Evolutionary conservation across 2,113 vertebrate genomes (phyloP).

Genomic region (Eclectus roratus): DNA sequence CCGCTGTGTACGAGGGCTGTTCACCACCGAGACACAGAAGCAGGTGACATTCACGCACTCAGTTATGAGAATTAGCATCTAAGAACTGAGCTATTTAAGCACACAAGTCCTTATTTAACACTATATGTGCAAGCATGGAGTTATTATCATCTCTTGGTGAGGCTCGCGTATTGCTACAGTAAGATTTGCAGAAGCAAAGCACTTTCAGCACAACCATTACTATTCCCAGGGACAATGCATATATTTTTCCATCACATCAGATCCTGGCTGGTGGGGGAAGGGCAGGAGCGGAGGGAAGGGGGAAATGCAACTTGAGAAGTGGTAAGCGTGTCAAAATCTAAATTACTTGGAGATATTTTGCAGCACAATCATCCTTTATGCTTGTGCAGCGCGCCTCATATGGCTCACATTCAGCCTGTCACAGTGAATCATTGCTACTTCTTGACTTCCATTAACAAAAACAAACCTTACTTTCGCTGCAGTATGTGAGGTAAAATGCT

Average conservation of each 20-base stretch:
- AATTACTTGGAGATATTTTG: constrained; percentile 37
- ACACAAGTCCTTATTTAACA: background rate
- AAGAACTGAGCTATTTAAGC: background rate
- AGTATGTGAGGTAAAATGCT: constrained; percentile 4
- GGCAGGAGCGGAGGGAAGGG: background rate
- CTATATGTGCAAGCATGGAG: fast-evolving
- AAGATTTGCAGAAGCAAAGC: background rate
- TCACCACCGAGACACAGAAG: background rate
- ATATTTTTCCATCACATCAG: constrained; percentile 49
- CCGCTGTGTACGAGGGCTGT: background rate
- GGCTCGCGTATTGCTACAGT: background rate
- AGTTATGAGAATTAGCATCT: background rate
- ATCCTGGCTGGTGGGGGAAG: background rate
- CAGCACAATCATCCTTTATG: constrained; percentile 59
- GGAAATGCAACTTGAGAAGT: constrained; percentile 39
- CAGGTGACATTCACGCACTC: fast-evolving
- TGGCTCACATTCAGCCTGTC: constrained; percentile 67
- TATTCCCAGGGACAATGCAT: constrained; percentile 26
- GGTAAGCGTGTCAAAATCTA: constrained; percentile 41
- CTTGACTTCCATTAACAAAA: constrained; percentile 59
- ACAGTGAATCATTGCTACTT: constrained; percentile 56
- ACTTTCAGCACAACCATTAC: background rate
- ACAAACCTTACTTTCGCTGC: constrained; percentile 34
- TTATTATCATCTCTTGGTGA: background rate
- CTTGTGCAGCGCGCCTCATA: constrained; percentile 11